phyloP scores from a whole-genome alignment of 2,797 vertebrate species.

The Aulostomus chinensis region DNA sequence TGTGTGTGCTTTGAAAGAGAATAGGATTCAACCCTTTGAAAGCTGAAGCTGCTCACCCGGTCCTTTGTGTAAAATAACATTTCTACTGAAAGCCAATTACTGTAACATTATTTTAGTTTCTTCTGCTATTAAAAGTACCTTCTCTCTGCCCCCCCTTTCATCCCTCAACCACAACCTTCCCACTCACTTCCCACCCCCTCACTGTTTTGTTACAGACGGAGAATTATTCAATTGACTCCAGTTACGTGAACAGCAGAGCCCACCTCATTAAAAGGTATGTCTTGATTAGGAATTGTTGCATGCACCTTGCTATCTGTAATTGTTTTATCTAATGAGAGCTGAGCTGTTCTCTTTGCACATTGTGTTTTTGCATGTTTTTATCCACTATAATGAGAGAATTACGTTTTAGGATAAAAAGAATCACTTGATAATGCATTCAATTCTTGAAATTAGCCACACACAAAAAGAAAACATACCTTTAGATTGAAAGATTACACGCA shows the following conservation, averaged over 20 bases:
- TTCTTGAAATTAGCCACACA: conserved; percentile 42
- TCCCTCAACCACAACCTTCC: conserved; percentile 48
- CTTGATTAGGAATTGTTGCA: conserved; percentile 77
- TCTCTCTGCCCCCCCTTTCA: conserved; percentile 52
- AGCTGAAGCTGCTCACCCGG: conserved; percentile 72
- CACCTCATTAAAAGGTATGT: conserved; percentile 99
- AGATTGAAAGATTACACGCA: too few species aligned
- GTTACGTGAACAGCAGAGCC: conserved; percentile 99
- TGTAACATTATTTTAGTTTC: conserved; percentile 80
- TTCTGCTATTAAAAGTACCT: conserved; percentile 80
- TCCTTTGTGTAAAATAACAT: conserved; percentile 83
- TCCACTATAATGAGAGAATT: too few species aligned
- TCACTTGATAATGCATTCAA: too few species aligned
- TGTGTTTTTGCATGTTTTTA: conserved; percentile 51
- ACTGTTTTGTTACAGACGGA: conserved; percentile 89
- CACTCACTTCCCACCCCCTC: conserved; percentile 45
- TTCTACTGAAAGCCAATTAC: conserved; percentile 84
- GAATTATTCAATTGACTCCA: conserved; percentile 99
- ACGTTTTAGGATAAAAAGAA: too few species aligned
- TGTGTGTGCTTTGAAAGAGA: conserved; percentile 79
- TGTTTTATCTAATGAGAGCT: conserved; percentile 74
- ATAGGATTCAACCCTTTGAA: conserved; percentile 76
- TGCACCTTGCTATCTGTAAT: conserved; percentile 73
- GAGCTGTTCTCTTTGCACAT: conserved; percentile 46
- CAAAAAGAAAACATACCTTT: too few species aligned